A percentile compares a stretch with the other conserved stretches of the same genome.
Evolutionary conservation across 2,113 vertebrate genomes (phyloP).

Genomic region (Heliornis fulica): DNA sequence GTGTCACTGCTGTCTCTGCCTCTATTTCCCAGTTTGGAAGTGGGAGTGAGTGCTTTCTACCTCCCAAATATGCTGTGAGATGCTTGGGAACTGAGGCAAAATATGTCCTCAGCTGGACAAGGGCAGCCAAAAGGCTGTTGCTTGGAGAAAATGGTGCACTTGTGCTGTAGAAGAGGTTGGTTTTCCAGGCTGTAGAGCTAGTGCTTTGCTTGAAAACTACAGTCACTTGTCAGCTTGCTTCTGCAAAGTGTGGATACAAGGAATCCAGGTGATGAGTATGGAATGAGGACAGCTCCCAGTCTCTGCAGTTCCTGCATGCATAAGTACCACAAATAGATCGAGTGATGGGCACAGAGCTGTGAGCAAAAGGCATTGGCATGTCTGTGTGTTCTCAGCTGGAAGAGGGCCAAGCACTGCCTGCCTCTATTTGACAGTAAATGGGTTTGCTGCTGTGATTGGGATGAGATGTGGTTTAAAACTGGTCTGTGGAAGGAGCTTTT

Average conservation of each 20-base stretch:
- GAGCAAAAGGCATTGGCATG: neutral
- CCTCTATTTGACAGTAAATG: neutral
- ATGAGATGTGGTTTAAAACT: neutral
- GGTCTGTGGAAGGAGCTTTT: neutral
- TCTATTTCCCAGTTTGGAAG: neutral
- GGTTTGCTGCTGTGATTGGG: neutral
- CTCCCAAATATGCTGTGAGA: neutral
- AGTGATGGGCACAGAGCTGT: neutral
- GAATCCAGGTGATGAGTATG: neutral
- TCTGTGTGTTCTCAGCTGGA: neutral
- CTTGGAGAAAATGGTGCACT: neutral
- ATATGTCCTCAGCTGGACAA: neutral
- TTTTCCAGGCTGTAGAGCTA: neutral
- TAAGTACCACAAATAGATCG: neutral
- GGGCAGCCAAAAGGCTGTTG: neutral
- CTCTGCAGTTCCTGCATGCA: neutral
- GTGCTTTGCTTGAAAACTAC: neutral
- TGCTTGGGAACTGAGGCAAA: neutral
- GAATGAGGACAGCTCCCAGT: rapidly evolving
- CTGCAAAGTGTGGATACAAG: rapidly evolving
- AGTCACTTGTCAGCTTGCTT: neutral
- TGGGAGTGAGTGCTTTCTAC: neutral
- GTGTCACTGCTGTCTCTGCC: neutral
- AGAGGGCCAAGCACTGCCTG: neutral
- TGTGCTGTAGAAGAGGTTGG: neutral